phyloP scores from a whole-genome alignment of 2,888 invertebrate species.

The Phyllotreta striolata region DNA sequence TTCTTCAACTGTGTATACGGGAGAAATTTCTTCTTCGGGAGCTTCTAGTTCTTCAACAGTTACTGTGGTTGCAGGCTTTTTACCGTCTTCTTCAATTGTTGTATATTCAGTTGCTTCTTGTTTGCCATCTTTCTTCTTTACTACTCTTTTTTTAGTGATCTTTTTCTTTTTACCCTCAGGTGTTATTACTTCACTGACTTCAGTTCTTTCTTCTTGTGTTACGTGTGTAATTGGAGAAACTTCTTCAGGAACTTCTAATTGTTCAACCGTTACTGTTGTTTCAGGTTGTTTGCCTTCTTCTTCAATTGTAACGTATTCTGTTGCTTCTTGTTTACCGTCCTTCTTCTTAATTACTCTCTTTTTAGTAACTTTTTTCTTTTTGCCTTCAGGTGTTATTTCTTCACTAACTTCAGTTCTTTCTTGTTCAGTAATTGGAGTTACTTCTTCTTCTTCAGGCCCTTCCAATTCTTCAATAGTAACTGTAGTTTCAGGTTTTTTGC shows the following conservation, averaged over 20 bases:
- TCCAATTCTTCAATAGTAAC: constrained; percentile 50
- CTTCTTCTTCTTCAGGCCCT: constrained; percentile 45
- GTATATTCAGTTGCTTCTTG: constrained; percentile 49
- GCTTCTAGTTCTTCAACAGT: constrained; percentile 48
- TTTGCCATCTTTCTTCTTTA: constrained; percentile 53
- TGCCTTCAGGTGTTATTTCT: constrained; percentile 60
- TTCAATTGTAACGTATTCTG: constrained; percentile 59
- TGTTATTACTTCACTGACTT: constrained; percentile 46
- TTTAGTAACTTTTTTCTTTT: constrained; percentile 55
- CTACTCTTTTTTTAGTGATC: constrained; percentile 57
- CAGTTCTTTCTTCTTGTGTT: constrained; percentile 38
- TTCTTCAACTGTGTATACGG: constrained; percentile 49
- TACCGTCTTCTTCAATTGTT: constrained; percentile 54
- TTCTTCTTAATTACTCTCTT: constrained; percentile 57
- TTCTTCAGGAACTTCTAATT: constrained; percentile 47
- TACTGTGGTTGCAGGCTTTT: constrained; percentile 45
- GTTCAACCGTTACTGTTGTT: constrained; percentile 45
- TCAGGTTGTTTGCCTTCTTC: constrained; percentile 56
- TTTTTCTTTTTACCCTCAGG: constrained; percentile 49
- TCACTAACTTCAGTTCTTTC: constrained; percentile 59
- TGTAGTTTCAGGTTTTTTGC: constrained; percentile 51
- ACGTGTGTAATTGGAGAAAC: constrained; percentile 30
- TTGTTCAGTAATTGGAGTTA: constrained; percentile 53
- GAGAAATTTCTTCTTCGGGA: constrained; percentile 40
- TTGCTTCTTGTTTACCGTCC: constrained; percentile 59